A percentile compares a stretch with the other conserved stretches of the same genome.
Conservation (phyloP, 1,140 invertebrate species). For the Andrena cerasifolii region DNA sequence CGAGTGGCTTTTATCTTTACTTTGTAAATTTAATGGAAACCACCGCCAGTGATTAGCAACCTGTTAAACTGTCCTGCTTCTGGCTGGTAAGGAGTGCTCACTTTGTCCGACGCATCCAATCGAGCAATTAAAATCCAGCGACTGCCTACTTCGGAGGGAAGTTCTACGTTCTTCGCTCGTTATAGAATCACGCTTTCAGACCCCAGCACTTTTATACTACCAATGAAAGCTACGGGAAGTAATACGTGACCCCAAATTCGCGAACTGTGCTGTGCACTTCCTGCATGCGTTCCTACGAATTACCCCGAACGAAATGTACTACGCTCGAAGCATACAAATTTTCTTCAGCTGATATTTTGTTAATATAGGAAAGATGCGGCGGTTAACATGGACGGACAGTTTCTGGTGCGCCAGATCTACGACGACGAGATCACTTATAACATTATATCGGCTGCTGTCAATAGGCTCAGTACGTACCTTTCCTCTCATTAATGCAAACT, state of each 20-base stretch:
- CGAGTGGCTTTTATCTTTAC: constrained; percentile 1
- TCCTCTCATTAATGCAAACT: not conserved
- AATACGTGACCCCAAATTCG: not conserved
- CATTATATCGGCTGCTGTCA: constrained; percentile 94
- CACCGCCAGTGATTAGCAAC: not conserved
- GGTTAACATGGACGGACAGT: constrained; percentile 96
- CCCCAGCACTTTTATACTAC: too few species aligned
- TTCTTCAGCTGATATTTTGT: constrained; percentile 1
- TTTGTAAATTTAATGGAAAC: constrained; percentile 40
- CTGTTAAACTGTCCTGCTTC: constrained; percentile 17
- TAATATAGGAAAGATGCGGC: constrained; percentile 92
- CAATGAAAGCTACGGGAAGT: not conserved
- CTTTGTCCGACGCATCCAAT: constrained; percentile 11
- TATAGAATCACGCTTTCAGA: not conserved
- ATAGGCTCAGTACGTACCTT: constrained; percentile 91
- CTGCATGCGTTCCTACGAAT: not conserved
- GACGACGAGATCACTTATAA: constrained; percentile 98
- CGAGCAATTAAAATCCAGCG: constrained; percentile 23
- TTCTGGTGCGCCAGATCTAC: constrained; percentile 96
- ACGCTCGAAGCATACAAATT: too few species aligned
- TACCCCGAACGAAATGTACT: not conserved
- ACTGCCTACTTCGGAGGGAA: too few species aligned
- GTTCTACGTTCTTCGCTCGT: too few species aligned
- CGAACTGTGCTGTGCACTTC: too few species aligned
- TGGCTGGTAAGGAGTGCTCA: constrained; percentile 13